phyloP scores from a whole-genome alignment of 2,888 invertebrate genomes.

The Sturmia bella region DNA sequence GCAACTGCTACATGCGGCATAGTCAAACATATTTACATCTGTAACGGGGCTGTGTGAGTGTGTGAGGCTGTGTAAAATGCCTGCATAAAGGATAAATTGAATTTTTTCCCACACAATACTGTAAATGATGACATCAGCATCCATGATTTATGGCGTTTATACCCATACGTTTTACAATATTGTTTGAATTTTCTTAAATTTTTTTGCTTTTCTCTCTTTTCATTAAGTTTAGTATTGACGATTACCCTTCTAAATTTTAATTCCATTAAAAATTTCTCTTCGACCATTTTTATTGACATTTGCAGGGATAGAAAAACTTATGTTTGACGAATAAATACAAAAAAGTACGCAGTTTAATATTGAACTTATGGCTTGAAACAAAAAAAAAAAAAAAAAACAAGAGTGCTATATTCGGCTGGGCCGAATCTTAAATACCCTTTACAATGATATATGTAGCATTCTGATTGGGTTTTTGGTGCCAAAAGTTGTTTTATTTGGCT shows the following conservation, averaged over 20 bases:
- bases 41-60: constrained; percentile 8
- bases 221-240: constrained; percentile 61
- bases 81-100: constrained; percentile 39
- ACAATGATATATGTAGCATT: no score
- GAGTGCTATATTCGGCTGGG: no score
- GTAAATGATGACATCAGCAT: constrained; percentile 63
- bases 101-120: constrained; percentile 29
- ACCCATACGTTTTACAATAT: constrained; percentile 43
- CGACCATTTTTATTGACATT: constrained; percentile 55
- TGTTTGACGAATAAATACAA: constrained; percentile 7
- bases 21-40: neutral
- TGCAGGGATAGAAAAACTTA: constrained; percentile 21
- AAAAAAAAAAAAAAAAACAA: no score
- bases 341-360: constrained; percentile 45
- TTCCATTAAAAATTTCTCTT: constrained; percentile 63
- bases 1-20: neutral
- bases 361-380: constrained; percentile 40
- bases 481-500: no score
- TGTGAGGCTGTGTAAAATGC: constrained; percentile 13
- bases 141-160: constrained; percentile 59
- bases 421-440: no score
- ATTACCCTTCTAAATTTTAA: constrained; percentile 70
- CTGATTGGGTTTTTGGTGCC: no score
- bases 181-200: constrained; percentile 24
- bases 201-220: constrained; percentile 2